Base-by-base conservation (phyloP, 1,140 invertebrate species). In the Goniozus legneri region DNA sequence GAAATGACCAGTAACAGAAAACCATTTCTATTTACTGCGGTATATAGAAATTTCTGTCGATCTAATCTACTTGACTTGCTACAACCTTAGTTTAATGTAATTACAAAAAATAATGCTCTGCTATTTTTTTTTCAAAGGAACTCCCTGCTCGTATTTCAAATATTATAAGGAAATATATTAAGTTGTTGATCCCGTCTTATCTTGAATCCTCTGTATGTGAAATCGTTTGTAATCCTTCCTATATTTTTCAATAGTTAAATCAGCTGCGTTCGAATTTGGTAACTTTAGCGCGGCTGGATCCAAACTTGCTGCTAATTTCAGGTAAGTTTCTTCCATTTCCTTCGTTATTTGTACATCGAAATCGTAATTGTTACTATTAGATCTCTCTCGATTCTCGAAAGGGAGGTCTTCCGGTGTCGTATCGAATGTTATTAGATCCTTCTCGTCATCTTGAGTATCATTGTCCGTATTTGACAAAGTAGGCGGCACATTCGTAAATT, bases 251-350 rank as follows among this genome's bases (percentile, higher is more conserved):
- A 74, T 69, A 0, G 73, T 76, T 15, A 76, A 44, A 36, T 71
- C 70, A 0, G 60, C 34, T 4, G 47, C 57, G 2, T 32, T 52
- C 0, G 55, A 39, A 13, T 41, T 60, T 2, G 67, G 43, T 1
- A 73, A 34, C 19, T 60, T 57, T 2, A 72, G 42, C 7, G 60
- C 41, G 8, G 59, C 55, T 2, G 69, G 62, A 44, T 73, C 68
- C 14, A 76, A 47, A 50, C 70, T 72, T 1, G 71, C 74, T 3
- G 74, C 67, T 12, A 76, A 47, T 47, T 74, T 76, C 16, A 73
- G 38, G 58, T 76, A 76, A 34, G 67, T 73, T 22, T 76, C 74
- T 21, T 76, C 69, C 68, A 76, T 73, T 38, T 73, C 69, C 49
- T 71, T 71, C 14, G 73, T 74, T 7, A 74, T 64, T 32, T 74